A percentile compares a stretch with the other conserved stretches of the same genome.
phyloP scores from a whole-genome alignment of 37 sponge, comb jelly and placozoan species.

The Aphrocallistes beatrix region DNA sequence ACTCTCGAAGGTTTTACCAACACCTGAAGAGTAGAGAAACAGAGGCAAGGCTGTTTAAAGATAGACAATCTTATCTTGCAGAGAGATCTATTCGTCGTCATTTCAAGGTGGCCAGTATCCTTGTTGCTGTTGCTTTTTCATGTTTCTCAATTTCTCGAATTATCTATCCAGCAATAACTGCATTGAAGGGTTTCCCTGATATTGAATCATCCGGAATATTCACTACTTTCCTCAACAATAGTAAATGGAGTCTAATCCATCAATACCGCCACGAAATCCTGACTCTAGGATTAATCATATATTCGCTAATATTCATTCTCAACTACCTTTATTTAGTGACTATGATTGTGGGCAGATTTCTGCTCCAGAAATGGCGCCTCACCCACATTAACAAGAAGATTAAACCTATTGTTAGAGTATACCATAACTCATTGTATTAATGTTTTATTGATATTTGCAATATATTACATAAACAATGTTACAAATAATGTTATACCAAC shows the following conservation, averaged over 20 bases:
- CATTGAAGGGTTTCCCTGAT: too few relatives aligned
- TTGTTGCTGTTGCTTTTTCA: neutral
- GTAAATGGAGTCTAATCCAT: neutral
- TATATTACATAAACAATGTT: too few relatives aligned
- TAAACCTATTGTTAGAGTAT: neutral
- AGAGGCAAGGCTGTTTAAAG: neutral
- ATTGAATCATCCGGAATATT: too few relatives aligned
- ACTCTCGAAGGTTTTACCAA: neutral
- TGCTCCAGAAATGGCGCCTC: neutral
- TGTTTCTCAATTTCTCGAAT: too few relatives aligned
- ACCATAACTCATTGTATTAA: too few relatives aligned
- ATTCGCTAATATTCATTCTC: neutral
- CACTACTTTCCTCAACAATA: neutral
- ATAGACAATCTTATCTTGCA: neutral
- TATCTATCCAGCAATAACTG: neutral
- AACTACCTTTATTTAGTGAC: neutral
- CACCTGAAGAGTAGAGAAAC: conserved; percentile 7
- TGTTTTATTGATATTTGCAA: too few relatives aligned
- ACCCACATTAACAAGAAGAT: neutral
- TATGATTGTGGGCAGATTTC: neutral
- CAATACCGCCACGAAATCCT: neutral
- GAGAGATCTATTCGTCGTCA: neutral
- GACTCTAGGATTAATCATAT: neutral
- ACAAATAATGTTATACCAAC: too few relatives aligned
- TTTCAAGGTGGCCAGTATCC: conserved; percentile 7